Conservation (phyloP, 2,888 invertebrate genomes). For the Dasypogon diadema region DNA sequence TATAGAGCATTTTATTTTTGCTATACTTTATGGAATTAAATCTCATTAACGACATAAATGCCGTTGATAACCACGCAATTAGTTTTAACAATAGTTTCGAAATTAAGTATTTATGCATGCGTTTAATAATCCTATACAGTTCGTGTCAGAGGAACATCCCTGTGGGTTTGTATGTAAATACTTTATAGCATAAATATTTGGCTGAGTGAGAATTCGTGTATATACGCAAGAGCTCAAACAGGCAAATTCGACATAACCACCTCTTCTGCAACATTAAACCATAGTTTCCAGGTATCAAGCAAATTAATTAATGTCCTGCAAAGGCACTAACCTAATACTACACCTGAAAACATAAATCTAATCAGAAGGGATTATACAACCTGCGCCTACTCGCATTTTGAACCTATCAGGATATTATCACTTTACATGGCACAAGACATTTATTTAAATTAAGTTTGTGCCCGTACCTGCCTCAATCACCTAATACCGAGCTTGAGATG, state of each 20-base stretch:
- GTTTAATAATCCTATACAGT: too few species aligned
- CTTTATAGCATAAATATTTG: too few species aligned
- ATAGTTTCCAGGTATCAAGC: conserved; percentile 28
- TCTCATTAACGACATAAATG: too few species aligned
- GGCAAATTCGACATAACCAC: neutral
- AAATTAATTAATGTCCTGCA: conserved; percentile 47
- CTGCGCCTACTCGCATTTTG: conserved; percentile 46
- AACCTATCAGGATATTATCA: conserved; percentile 51
- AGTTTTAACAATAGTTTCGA: too few species aligned
- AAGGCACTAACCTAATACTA: conserved; percentile 44
- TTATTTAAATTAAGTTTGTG: conserved; percentile 49
- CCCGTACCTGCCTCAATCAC: conserved; percentile 44
- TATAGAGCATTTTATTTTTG: too few species aligned
- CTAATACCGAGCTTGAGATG: conserved; percentile 39
- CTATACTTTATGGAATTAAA: too few species aligned
- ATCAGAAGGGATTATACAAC: conserved; percentile 50
- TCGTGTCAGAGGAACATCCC: too few species aligned
- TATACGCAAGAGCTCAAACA: neutral
- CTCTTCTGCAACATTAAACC: conserved; percentile 17
- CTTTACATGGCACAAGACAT: conserved; percentile 50
- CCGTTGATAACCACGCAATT: too few species aligned
- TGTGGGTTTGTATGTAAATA: too few species aligned
- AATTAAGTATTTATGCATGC: too few species aligned
- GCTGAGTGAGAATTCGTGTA: conserved; percentile 14
- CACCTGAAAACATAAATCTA: conserved; percentile 49